Evolutionary conservation across 2,113 vertebrate genomes (phyloP), one percentile per base, ranked within the genome.

Genomic region (Albula glossodonta): DNA sequence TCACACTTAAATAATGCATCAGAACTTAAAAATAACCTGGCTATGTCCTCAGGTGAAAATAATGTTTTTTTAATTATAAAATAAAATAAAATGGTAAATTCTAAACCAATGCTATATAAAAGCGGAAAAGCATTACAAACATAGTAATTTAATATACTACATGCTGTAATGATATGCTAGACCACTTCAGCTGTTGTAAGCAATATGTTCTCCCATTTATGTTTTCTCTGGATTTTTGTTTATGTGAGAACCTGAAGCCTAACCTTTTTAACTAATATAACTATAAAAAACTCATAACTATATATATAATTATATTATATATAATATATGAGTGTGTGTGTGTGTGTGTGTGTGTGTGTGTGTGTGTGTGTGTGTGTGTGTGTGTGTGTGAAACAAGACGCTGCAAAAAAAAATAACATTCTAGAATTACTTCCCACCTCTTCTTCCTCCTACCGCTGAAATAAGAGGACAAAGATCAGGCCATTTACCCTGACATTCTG

Each of bases 71-170:
- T 74, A 10, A 5, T 25, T 10, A 9, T 74, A 1, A 31, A 49
- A 51, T 49, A 80, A 22, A 57, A 83, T 50, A 25, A 50, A 70
- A 70, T 13, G 51, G 31, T 83, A 49, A 48, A 83, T 8, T 22
- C 3, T 50, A 66, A 19, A 70, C 63, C 25, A 83, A 83, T 83
- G 51, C 51, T 66, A 83, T 83, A 60, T 83, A 22, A 82, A 80
- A 22, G 60, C 2, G 17, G 17, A 80, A 80, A 80, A 17, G 78
- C 50, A 31, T 19, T 74, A n/a, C 12, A 2, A 10, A 74, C 22
- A 31, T 10, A 9, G n/a, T 31, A 8, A 74, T 31, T 74, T 31
- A 31, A 22, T 25, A 31, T 74, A 31, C 9, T 74, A 25, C 70
- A 74, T 41, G 60, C 19, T 19, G 17, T 31, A 31, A n/a, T 74